Conservation (phyloP, 2,888 invertebrate genomes). For the Microplitis manilae region DNA sequence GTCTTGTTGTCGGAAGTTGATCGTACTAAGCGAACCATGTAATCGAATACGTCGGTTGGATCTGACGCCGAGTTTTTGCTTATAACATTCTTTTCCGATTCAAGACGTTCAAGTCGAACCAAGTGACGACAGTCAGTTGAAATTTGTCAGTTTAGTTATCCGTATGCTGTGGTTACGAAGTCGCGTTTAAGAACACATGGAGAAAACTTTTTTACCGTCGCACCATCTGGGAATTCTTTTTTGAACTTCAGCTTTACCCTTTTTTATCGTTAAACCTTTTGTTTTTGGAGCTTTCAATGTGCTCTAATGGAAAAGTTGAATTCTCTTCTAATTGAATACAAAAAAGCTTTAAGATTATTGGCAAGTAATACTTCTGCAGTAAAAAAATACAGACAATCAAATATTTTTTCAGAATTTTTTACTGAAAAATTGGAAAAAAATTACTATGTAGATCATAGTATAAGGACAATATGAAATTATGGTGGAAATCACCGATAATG, state of each 20-base stretch:
- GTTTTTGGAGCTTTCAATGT: not conserved
- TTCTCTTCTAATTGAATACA: not conserved
- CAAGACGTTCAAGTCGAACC: not conserved
- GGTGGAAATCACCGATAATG: too few relatives aligned
- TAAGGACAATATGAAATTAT: too few relatives aligned
- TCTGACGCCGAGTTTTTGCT: slow-evolving; percentile 45
- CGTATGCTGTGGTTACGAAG: not conserved
- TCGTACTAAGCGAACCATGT: slow-evolving; percentile 30
- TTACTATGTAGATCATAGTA: too few relatives aligned
- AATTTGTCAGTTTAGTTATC: slow-evolving; percentile 1
- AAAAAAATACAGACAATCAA: too few relatives aligned
- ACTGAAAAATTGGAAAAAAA: not conserved
- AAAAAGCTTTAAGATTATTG: not conserved
- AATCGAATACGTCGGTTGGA: slow-evolving; percentile 46
- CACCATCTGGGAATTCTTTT: not conserved
- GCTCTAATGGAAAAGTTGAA: not conserved
- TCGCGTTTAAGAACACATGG: not conserved
- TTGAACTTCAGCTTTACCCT: not conserved
- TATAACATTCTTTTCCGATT: slow-evolving; percentile 11
- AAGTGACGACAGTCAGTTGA: not conserved
- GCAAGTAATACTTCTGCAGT: too few relatives aligned
- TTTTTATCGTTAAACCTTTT: not conserved
- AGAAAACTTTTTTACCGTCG: not conserved
- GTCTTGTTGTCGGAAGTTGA: slow-evolving; percentile 8
- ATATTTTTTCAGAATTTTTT: not conserved